phyloP scores from a whole-genome alignment of 2,113 vertebrate genomes.

The Oxygymnocypris stewartii region DNA sequence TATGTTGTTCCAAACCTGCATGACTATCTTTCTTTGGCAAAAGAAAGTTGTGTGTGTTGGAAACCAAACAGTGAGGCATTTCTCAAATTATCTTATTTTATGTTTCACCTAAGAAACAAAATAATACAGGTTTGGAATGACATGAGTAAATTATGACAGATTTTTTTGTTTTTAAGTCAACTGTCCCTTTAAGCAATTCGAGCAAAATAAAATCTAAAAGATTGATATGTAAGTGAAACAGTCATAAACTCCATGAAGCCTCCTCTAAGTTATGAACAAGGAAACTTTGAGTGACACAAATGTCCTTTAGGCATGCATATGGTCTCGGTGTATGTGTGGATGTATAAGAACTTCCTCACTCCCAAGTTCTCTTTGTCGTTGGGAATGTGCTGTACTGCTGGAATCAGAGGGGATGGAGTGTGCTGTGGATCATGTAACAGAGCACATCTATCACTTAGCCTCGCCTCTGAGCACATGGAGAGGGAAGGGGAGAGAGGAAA shows the following conservation, averaged over 20 bases:
- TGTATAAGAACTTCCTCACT: slow-evolving; percentile 25
- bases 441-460: slow-evolving; percentile 59
- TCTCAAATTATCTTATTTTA: background rate
- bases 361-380: slow-evolving; percentile 43
- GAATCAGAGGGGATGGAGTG: slow-evolving; percentile 51
- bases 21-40: too few species aligned
- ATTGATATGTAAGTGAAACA: background rate
- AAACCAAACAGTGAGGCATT: background rate
- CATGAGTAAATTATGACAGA: background rate
- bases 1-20: too few species aligned
- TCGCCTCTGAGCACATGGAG: slow-evolving; percentile 26
- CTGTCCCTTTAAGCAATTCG: background rate
- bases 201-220: background rate
- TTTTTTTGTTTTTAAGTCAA: background rate
- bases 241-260: background rate
- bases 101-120: background rate
- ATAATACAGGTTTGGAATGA: background rate
- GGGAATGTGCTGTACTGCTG: slow-evolving; percentile 30
- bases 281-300: slow-evolving; percentile 17
- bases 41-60: too few species aligned
- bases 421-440: slow-evolving; percentile 53
- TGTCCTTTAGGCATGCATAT: slow-evolving; percentile 21
- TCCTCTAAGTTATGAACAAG: background rate
- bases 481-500: slow-evolving; percentile 13
- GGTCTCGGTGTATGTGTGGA: slow-evolving; percentile 42